phyloP scores from a whole-genome alignment of 1,140 invertebrate species.

The Drosophila sulfurigaster region DNA sequence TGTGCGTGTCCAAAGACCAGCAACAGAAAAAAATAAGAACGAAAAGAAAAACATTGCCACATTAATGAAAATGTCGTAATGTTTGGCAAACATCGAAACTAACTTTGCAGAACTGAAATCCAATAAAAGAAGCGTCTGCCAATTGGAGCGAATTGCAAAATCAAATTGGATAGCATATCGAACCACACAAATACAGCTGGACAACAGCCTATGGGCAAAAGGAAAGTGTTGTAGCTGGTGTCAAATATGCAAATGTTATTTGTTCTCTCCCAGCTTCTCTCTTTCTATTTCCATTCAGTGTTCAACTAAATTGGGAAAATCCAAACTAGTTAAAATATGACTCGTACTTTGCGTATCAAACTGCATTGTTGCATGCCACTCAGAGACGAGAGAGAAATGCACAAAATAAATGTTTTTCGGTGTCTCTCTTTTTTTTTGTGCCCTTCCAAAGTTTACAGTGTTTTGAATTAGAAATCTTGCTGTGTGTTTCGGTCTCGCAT shows the following conservation, averaged over 20 bases:
- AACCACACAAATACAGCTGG: neutral
- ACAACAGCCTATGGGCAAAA: neutral
- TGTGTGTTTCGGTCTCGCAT: constrained; percentile 7
- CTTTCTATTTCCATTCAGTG: neutral
- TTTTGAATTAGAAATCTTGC: neutral
- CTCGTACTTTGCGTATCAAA: neutral
- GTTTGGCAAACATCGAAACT: constrained; percentile 25
- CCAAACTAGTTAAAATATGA: neutral
- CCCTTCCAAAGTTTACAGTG: constrained; percentile 19
- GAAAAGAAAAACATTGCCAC: constrained; percentile 9
- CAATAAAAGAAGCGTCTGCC: constrained; percentile 28
- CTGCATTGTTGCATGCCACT: constrained; percentile 16
- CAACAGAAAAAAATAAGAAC: constrained; percentile 3
- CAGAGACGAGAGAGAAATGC: neutral
- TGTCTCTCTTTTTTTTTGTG: neutral
- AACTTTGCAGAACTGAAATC: constrained; percentile 29
- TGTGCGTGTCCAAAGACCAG: constrained; percentile 2
- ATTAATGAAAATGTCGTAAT: constrained; percentile 27
- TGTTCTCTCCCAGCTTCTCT: neutral
- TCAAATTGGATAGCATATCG: constrained; percentile 33
- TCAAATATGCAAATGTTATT: constrained; percentile 21
- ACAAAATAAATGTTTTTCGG: constrained; percentile 1
- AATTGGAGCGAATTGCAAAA: neutral
- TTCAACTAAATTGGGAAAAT: neutral
- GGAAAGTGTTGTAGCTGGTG: constrained; percentile 6